Conservation (phyloP, 2,113 vertebrate genomes). For the Notothenia rossii region DNA sequence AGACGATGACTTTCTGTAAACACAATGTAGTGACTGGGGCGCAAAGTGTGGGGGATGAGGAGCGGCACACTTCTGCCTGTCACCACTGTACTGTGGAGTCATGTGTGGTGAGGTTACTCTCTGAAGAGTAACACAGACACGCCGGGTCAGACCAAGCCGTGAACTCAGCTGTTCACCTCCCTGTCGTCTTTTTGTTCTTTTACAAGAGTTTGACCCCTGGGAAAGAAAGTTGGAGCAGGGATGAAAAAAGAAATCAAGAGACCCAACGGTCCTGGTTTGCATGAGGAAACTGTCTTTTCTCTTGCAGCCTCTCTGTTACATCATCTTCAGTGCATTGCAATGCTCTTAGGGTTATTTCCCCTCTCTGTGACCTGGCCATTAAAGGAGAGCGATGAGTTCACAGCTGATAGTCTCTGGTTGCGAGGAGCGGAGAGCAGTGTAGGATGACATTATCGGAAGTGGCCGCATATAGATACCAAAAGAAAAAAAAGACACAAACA, state of each 20-base stretch:
- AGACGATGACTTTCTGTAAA: slow-evolving; percentile 25
- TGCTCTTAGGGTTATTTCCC: slow-evolving; percentile 30
- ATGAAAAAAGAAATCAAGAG: slow-evolving; percentile 50
- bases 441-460: slow-evolving; percentile 83
- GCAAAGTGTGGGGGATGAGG: slow-evolving; percentile 14
- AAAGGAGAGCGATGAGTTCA: slow-evolving; percentile 74
- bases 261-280: slow-evolving; percentile 14
- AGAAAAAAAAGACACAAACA: slow-evolving; percentile 63
- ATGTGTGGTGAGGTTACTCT: slow-evolving; percentile 17
- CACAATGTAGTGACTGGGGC: not conserved
- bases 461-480: slow-evolving; percentile 71
- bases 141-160: slow-evolving; percentile 17
- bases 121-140: not conserved
- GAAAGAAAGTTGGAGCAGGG: slow-evolving; percentile 46
- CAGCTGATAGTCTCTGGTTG: slow-evolving; percentile 80
- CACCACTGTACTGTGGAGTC: slow-evolving; percentile 26
- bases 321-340: slow-evolving; percentile 18
- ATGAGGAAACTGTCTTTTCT: slow-evolving; percentile 16
- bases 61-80: slow-evolving; percentile 28
- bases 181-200: not conserved
- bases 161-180: slow-evolving; percentile 25
- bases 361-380: slow-evolving; percentile 56
- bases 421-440: slow-evolving; percentile 73
- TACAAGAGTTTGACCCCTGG: slow-evolving; percentile 44
- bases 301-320: slow-evolving; percentile 4